Evolutionary conservation across 2,797 vertebrate species (phyloP).

Genomic region (Petrocephalus schoutedeni): DNA sequence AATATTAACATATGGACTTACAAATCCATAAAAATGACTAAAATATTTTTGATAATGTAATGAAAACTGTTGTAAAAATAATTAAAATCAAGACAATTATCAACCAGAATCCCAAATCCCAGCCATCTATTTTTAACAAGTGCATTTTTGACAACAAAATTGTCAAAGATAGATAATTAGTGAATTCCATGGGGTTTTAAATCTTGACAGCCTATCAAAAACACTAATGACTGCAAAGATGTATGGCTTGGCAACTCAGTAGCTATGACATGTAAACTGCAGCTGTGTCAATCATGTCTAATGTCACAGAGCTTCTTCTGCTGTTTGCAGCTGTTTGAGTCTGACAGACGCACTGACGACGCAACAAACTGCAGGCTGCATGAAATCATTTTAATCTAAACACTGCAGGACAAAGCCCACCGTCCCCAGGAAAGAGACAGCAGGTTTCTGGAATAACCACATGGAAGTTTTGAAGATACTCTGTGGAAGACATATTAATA

Average conservation of each 20-base stretch:
- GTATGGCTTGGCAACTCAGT: neutral
- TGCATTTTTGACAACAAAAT: neutral
- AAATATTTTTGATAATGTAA: conserved; percentile 11
- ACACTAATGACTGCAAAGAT: neutral
- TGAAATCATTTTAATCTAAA: neutral
- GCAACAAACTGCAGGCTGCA: neutral
- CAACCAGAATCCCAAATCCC: neutral
- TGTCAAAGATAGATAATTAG: neutral
- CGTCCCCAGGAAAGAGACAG: neutral
- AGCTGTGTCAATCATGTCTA: neutral
- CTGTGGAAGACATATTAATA: neutral
- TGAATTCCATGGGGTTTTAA: neutral
- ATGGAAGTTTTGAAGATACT: neutral
- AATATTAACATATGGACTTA: neutral
- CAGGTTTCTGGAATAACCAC: neutral
- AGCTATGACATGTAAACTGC: neutral
- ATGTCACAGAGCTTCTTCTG: neutral
- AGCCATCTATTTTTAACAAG: neutral
- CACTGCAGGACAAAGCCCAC: neutral
- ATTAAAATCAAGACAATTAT: neutral
- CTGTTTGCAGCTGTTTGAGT: neutral
- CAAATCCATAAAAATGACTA: neutral
- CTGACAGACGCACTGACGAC: neutral
- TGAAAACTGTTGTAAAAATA: neutral
- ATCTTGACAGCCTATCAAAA: neutral